phyloP scores from a whole-genome alignment of 1,140 invertebrate species.

The Solen grandis region DNA sequence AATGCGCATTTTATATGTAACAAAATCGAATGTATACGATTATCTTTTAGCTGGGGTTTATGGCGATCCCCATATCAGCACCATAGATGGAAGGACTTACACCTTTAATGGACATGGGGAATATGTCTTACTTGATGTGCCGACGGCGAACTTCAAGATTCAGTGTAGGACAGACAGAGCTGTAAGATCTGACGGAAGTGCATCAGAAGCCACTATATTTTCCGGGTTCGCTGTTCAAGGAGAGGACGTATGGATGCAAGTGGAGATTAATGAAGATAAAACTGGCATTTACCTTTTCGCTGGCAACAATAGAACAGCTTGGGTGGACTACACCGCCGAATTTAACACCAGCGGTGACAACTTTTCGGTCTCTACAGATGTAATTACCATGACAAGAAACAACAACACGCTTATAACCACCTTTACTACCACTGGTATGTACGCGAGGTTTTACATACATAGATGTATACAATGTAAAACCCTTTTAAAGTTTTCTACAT shows the following conservation, averaged over 20 bases:
- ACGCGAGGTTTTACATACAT: no score
- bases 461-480: no score
- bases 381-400: not conserved
- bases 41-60: slow-evolving; percentile 24
- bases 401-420: slow-evolving; percentile 19
- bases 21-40: no score
- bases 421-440: slow-evolving; percentile 11
- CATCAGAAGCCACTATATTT: slow-evolving; percentile 31
- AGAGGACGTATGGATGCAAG: slow-evolving; percentile 20
- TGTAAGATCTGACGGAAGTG: slow-evolving; percentile 56
- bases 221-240: slow-evolving; percentile 27
- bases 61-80: slow-evolving; percentile 60
- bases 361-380: not conserved
- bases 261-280: slow-evolving; percentile 24
- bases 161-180: slow-evolving; percentile 62
- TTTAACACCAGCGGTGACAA: slow-evolving; percentile 8
- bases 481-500: no score
- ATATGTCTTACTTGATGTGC: slow-evolving; percentile 41
- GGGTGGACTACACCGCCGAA: slow-evolving; percentile 18
- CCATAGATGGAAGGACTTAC: slow-evolving; percentile 57
- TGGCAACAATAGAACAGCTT: slow-evolving; percentile 1
- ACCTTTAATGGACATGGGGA: slow-evolving; percentile 65
- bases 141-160: slow-evolving; percentile 43
- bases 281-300: slow-evolving; percentile 26
- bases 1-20: no score